A percentile compares a stretch with the other conserved stretches of the same genome.
phyloP scores from a whole-genome alignment of 2,888 invertebrate species.

The Leptarthrus brevirostris region DNA sequence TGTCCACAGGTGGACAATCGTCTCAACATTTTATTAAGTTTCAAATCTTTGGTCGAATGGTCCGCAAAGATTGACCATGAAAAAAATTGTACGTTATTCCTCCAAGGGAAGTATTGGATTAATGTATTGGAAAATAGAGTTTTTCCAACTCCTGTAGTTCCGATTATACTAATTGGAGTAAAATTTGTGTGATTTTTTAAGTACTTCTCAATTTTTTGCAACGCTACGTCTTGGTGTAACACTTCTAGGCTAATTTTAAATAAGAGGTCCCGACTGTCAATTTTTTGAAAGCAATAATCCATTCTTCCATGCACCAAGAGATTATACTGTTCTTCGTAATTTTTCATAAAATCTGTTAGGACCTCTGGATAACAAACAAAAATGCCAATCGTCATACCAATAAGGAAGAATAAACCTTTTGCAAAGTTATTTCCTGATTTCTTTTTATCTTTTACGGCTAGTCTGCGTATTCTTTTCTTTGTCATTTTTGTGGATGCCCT shows the following conservation, averaged over 20 bases:
- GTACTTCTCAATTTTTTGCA: neutral
- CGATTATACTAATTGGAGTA: slow-evolving; percentile 8
- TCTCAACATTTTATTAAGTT: slow-evolving; percentile 53
- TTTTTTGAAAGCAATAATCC: slow-evolving; percentile 59
- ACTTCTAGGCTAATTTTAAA: slow-evolving; percentile 51
- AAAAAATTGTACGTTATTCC: slow-evolving; percentile 60
- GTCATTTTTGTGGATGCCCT: slow-evolving; percentile 28
- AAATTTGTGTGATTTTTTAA: slow-evolving; percentile 7
- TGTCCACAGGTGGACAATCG: slow-evolving; percentile 61
- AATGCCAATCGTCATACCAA: neutral
- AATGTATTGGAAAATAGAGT: slow-evolving; percentile 59
- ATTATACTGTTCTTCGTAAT: slow-evolving; percentile 60
- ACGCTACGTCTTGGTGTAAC: slow-evolving; percentile 33
- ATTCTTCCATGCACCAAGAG: slow-evolving; percentile 60
- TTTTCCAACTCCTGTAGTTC: slow-evolving; percentile 60
- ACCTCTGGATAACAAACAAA: slow-evolving; percentile 3
- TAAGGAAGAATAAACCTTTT: neutral
- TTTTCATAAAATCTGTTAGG: slow-evolving; percentile 48
- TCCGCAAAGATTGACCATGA: slow-evolving; percentile 58
- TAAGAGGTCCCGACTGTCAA: slow-evolving; percentile 56
- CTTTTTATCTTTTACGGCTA: neutral
- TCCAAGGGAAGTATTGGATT: slow-evolving; percentile 61
- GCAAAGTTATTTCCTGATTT: neutral
- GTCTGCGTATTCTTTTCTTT: slow-evolving; percentile 22
- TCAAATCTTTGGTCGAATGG: slow-evolving; percentile 52